phyloP scores from a whole-genome alignment of 2,888 invertebrate species.

The Xylocampa areola region DNA sequence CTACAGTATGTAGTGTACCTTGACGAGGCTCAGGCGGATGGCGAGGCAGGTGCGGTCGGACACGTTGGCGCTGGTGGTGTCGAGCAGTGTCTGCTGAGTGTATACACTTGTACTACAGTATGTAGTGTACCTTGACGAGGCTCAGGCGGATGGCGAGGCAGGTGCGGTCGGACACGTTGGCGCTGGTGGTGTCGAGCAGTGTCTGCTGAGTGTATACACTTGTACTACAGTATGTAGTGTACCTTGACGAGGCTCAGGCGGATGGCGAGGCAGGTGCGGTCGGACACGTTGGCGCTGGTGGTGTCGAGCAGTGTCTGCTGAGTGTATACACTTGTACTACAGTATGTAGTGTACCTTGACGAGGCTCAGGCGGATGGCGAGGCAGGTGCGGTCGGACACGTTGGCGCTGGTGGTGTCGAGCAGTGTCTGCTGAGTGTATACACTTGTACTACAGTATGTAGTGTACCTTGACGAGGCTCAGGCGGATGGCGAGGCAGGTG shows the following conservation, averaged over 20 bases:
- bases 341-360: too few relatives aligned
- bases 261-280: slow-evolving; percentile 91
- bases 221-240: too few relatives aligned
- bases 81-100: slow-evolving; percentile 83
- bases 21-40: slow-evolving; percentile 91
- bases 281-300: slow-evolving; percentile 91
- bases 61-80: slow-evolving; percentile 90
- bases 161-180: slow-evolving; percentile 91
- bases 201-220: too few relatives aligned
- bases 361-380: slow-evolving; percentile 91
- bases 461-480: slow-evolving; percentile 92
- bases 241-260: slow-evolving; percentile 92
- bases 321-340: too few relatives aligned
- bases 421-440: slow-evolving; percentile 74
- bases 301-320: slow-evolving; percentile 87
- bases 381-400: slow-evolving; percentile 91
- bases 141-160: slow-evolving; percentile 91
- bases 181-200: slow-evolving; percentile 88
- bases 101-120: too few relatives aligned
- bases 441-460: too few relatives aligned
- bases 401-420: slow-evolving; percentile 90
- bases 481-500: slow-evolving; percentile 90
- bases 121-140: slow-evolving; percentile 91
- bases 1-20: too few relatives aligned
- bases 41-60: slow-evolving; percentile 91